Percentiles rank a stretch among this genome's conserved stretches.
These are phyloP conservation scores for Mesodorylaimus sp. DNA, from an alignment of 2,888 invertebrate species.

Conservation along the genomic window DNA sequence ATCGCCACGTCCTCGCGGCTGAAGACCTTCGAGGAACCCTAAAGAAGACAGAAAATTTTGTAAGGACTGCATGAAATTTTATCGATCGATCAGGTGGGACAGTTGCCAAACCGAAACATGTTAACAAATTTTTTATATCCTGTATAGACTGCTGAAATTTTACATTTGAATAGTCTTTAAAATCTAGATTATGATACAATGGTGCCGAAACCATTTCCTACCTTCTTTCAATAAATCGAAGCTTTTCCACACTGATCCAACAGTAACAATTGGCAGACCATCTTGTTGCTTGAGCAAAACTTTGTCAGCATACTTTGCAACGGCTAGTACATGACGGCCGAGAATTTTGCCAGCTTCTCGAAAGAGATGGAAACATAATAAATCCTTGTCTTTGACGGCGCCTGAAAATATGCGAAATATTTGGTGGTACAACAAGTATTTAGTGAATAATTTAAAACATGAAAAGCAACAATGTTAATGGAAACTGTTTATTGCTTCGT, in stretches of 20 bases:
- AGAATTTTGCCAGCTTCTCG: constrained; percentile 47
- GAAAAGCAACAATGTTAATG: too few species aligned
- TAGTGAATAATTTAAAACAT: too few species aligned
- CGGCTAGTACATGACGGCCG: constrained; percentile 48
- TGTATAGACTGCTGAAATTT: too few species aligned
- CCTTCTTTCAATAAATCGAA: constrained; percentile 61
- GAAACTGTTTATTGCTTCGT: neutral
- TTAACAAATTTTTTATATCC: too few species aligned
- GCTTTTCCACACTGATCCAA: constrained; percentile 85
- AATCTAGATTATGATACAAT: too few species aligned
- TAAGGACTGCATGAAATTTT: too few species aligned
- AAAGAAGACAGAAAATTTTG: neutral
- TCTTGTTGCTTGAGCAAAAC: constrained; percentile 39
- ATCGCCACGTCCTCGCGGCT: constrained; percentile 3
- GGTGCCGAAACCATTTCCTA: too few species aligned
- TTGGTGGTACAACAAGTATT: too few species aligned
- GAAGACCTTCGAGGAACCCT: constrained; percentile 8
- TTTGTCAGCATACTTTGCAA: constrained; percentile 43
- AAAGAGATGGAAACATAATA: constrained; percentile 51
- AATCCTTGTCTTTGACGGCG: constrained; percentile 51
- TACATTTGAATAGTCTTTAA: too few species aligned
- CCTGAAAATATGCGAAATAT: constrained; percentile 2
- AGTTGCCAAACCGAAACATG: too few species aligned
- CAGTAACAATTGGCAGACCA: constrained; percentile 61
- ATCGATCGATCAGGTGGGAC: too few species aligned